These are phyloP conservation scores for Protaetia brevitarsis DNA, from an alignment of 1,140 invertebrate species.

Conservation along the genomic window DNA sequence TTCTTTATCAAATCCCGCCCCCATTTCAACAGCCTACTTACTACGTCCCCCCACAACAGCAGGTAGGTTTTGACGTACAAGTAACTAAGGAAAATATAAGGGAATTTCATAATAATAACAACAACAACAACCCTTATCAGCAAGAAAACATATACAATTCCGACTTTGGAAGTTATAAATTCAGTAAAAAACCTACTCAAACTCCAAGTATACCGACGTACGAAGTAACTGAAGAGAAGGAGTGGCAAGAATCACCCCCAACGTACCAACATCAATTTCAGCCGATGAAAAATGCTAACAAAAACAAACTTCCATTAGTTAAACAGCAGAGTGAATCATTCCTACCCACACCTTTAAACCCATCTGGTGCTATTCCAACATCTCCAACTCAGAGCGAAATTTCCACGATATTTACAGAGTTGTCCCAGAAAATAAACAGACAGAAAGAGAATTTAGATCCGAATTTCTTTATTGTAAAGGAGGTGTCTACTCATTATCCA, in stretches of 20 bases:
- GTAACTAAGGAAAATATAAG: conserved; percentile 46
- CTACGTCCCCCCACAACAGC: conserved; percentile 27
- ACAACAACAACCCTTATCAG: too few species aligned
- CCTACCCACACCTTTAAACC: conserved; percentile 46
- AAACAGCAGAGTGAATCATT: conserved; percentile 33
- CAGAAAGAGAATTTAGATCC: conserved; percentile 32
- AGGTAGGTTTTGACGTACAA: conserved; percentile 38
- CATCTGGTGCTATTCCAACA: conserved; percentile 38
- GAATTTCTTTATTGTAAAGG: conserved; percentile 44
- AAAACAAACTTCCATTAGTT: not conserved
- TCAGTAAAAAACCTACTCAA: conserved; percentile 25
- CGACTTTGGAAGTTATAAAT: not conserved
- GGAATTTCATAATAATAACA: conserved; percentile 37
- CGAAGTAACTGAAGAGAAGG: conserved; percentile 43
- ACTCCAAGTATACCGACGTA: conserved; percentile 39
- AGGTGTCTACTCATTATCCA: conserved; percentile 48
- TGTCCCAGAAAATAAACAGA: conserved; percentile 32
- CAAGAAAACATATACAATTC: conserved; percentile 1
- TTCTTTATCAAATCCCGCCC: conserved; percentile 31
- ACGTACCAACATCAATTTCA: conserved; percentile 25
- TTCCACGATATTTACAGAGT: conserved; percentile 42
- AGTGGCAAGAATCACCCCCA: conserved; percentile 37
- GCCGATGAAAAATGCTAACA: not conserved
- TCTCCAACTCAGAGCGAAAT: conserved; percentile 44
- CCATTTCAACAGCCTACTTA: conserved; percentile 24